Percentiles rank a stretch among this genome's conserved stretches.
Conservation (phyloP, 1,140 invertebrate species). For the Calosoma granatense region DNA sequence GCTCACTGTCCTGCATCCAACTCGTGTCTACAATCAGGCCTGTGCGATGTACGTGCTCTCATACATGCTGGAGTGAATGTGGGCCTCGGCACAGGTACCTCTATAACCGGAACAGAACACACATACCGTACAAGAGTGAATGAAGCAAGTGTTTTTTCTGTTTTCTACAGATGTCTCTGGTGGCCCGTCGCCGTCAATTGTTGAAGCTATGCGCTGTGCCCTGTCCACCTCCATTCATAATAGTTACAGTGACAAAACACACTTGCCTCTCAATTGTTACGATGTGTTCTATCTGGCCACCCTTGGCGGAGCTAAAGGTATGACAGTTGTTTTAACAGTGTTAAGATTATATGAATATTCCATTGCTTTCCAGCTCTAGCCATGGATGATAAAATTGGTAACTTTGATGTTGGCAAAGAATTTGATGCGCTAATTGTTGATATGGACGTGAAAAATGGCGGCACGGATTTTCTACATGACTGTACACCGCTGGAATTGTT, state of each 20-base stretch:
- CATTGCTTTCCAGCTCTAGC: constrained; percentile 65
- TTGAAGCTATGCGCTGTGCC: constrained; percentile 61
- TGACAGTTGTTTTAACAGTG: constrained; percentile 21
- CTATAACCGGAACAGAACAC: too few species aligned
- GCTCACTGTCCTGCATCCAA: constrained; percentile 86
- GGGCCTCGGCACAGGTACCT: constrained; percentile 78
- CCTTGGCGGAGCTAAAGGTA: constrained; percentile 72
- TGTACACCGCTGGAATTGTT: constrained; percentile 48
- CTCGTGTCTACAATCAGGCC: constrained; percentile 67
- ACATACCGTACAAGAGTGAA: too few species aligned
- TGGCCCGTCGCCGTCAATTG: constrained; percentile 63
- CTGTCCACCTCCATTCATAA: constrained; percentile 64
- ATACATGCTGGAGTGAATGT: constrained; percentile 55
- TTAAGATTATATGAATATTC: too few species aligned
- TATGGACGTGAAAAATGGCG: constrained; percentile 27
- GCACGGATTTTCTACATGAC: constrained; percentile 30
- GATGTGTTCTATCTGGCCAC: constrained; percentile 80
- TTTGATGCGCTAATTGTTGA: constrained; percentile 76
- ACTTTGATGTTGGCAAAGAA: constrained; percentile 67
- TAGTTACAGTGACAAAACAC: constrained; percentile 36
- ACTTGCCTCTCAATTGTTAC: constrained; percentile 53
- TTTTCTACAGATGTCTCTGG: constrained; percentile 62
- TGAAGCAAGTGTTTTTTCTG: too few species aligned
- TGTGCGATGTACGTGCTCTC: constrained; percentile 65
- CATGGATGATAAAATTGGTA: constrained; percentile 63